Evolutionary conservation across 1,140 invertebrate species (phyloP), one percentile per base, ranked within the genome.

Genomic region (Drosophila equinoxialis): DNA sequence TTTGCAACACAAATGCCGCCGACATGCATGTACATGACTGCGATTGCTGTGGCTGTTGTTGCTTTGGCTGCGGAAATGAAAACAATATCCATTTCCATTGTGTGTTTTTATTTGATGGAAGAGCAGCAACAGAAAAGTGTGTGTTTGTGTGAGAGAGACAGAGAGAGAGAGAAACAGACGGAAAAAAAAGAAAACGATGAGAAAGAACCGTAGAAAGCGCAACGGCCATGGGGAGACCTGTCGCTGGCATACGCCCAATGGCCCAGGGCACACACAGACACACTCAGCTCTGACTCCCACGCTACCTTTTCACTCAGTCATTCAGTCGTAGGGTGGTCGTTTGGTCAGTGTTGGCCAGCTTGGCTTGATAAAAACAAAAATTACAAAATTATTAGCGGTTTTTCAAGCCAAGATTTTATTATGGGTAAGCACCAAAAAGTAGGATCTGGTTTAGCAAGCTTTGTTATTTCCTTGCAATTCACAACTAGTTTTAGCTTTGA

Each of bases 21-120:
- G 71, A 85, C 83, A 86, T 87, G 65, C 63, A 74, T 69, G 73
- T 76, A 68, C 61, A 62, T 74, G 79, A 79, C 60, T 68, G 70
- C 54, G 37, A 65, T 55, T 65, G 68, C 68, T 30, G 41, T 41
- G 67, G 71, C 37, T 61, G 68, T 45, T 68, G 68, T 65, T 30
- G 23, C 62, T 71, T 67, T 30, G 65, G 68, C 70, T 79, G 73
- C 84, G 83, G 84, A 89, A 89, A 87, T 87, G 83, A 87, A 87
- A 87, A 87, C 83, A 89, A 87, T 87, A 87, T 87, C 79, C 83
- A 87, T 87, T 89, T 87, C 77, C 83, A 87, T 87, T 87, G 84
- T 89, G 69, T 78, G 66, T 74, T 87, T 83, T 77, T 86, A 83
- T 82, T 77, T 65, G 83, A 65, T 66, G 65, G 63, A 68, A 67